Conservation (phyloP, 1,140 invertebrate genomes). For the Heliconius hewitsoni region DNA sequence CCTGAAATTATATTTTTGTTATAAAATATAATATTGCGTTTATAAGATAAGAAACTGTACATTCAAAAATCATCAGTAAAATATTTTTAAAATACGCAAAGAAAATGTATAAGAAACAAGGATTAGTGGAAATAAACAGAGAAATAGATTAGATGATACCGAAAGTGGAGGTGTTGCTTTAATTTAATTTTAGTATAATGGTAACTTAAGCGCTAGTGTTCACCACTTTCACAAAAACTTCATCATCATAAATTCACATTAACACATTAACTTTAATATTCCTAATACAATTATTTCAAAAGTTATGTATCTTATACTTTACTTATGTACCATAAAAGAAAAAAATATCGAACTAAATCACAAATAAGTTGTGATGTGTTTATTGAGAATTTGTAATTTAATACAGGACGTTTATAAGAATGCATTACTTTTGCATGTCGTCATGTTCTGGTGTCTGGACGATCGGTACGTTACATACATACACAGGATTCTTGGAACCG, state of each 20-base stretch:
- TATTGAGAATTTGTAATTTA: constrained; percentile 52
- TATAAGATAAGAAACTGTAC: neutral
- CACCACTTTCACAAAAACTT: too few species aligned
- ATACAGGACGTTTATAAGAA: constrained; percentile 64
- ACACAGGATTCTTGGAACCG: constrained; percentile 58
- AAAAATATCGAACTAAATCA: neutral
- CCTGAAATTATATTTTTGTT: constrained; percentile 1
- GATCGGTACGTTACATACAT: constrained; percentile 42
- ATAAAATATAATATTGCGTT: neutral
- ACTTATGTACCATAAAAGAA: neutral
- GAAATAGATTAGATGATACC: neutral
- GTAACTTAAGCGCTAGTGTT: neutral
- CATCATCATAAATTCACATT: too few species aligned
- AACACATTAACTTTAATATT: too few species aligned
- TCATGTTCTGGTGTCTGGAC: constrained; percentile 56
- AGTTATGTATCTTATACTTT: too few species aligned
- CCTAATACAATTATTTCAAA: too few species aligned
- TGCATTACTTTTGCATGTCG: constrained; percentile 66
- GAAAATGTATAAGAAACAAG: too few species aligned
- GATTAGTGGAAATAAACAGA: neutral
- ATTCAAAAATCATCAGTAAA: too few species aligned
- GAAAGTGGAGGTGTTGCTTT: neutral
- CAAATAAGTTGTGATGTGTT: constrained; percentile 2
- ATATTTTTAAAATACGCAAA: too few species aligned
- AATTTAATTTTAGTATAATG: neutral